A percentile compares a stretch with the other conserved stretches of the same genome.
Conservation (phyloP, 1,140 invertebrate species). For the Dreissena rostriformis region DNA sequence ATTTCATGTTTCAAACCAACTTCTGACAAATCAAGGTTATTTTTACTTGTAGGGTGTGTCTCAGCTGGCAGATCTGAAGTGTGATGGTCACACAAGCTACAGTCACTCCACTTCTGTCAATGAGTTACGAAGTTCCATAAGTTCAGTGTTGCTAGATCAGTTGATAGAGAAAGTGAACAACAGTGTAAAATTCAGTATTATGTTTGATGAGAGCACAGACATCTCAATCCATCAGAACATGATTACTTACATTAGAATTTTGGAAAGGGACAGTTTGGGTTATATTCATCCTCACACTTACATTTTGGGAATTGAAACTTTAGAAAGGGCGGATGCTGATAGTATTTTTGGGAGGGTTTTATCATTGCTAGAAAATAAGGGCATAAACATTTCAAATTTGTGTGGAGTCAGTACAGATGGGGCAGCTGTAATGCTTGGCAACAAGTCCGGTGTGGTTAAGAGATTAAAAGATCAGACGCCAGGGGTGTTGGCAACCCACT, state of each 20-base stretch:
- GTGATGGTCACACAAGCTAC: constrained; percentile 10
- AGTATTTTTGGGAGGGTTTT: constrained; percentile 11
- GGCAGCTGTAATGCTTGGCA: constrained; percentile 60
- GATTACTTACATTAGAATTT: constrained; percentile 17
- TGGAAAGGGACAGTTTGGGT: constrained; percentile 13
- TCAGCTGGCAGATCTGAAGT: background rate
- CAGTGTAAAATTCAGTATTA: constrained; percentile 27
- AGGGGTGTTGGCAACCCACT: constrained; percentile 51
- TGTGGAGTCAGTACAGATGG: constrained; percentile 52
- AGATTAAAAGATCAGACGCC: constrained; percentile 36
- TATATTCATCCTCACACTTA: background rate
- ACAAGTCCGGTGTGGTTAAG: constrained; percentile 57
- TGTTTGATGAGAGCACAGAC: constrained; percentile 35
- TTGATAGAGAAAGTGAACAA: background rate
- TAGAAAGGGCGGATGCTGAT: constrained; percentile 18
- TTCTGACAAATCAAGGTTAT: no score
- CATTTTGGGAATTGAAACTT: constrained; percentile 25
- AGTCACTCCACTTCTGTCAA: constrained; percentile 8
- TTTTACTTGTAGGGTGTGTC: constrained; percentile 27
- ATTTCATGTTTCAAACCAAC: no score
- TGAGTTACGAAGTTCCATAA: background rate
- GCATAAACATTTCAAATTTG: constrained; percentile 15
- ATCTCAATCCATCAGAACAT: constrained; percentile 37
- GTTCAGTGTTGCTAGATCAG: background rate
- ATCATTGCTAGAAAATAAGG: constrained; percentile 14